Conservation (phyloP, 2,113 vertebrate genomes). For the Syngnathoides biaculeatus region DNA sequence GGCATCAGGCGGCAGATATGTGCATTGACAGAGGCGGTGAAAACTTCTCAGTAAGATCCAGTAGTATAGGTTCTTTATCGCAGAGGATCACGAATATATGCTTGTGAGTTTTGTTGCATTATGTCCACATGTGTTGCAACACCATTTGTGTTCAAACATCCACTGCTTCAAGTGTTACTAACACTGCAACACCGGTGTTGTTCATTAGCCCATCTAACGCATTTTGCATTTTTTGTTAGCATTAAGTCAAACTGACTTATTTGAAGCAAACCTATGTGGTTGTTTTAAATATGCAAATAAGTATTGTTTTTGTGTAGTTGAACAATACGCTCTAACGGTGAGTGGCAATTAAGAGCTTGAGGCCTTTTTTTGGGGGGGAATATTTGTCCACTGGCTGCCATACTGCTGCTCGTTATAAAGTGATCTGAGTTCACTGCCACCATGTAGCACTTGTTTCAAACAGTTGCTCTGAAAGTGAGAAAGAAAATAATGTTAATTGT, state of each 20-base stretch:
- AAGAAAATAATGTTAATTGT: neutral
- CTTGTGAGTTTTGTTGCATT: neutral
- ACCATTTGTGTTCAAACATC: neutral
- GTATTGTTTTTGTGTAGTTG: too few species aligned
- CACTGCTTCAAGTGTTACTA: neutral
- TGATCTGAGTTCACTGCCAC: too few species aligned
- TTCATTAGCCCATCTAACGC: neutral
- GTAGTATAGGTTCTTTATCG: neutral
- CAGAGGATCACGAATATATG: neutral
- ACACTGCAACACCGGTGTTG: neutral
- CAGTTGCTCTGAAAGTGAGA: neutral
- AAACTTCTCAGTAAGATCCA: neutral
- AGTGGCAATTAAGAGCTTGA: too few species aligned
- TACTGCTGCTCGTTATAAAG: too few species aligned
- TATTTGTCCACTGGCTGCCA: too few species aligned
- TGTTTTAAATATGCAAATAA: too few species aligned
- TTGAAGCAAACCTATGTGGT: too few species aligned
- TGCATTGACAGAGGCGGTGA: neutral
- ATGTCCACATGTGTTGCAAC: neutral
- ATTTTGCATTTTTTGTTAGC: too few species aligned
- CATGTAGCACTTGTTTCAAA: neutral
- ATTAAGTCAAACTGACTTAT: too few species aligned
- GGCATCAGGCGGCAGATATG: too few species aligned
- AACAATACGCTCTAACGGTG: too few species aligned
- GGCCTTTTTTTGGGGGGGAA: too few species aligned